Evolutionary conservation across 2,888 invertebrate species (phyloP).

Genomic region (Drepanosiphum platanoidis): DNA sequence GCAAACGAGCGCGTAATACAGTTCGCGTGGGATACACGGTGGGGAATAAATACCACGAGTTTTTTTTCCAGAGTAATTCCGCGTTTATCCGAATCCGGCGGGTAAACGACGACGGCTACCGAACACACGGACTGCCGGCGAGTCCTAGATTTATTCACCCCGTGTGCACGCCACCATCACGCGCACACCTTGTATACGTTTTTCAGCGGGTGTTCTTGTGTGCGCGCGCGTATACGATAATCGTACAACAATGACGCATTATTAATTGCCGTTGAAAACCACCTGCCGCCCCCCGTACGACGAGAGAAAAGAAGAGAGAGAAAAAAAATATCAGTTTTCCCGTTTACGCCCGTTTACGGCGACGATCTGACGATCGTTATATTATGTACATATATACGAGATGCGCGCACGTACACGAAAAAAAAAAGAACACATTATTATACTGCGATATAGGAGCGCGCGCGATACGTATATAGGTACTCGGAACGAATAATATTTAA

Average conservation of each 20-base stretch:
- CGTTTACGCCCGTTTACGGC: constrained; percentile 21
- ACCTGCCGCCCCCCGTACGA: neutral
- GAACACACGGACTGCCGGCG: neutral
- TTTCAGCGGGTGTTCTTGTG: neutral
- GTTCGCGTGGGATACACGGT: too few relatives aligned
- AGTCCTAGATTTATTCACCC: neutral
- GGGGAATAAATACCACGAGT: neutral
- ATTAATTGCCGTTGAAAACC: constrained; percentile 31
- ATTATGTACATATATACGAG: neutral
- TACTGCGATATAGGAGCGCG: too few relatives aligned
- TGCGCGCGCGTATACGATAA: neutral
- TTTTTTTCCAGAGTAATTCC: neutral
- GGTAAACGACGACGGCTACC: neutral
- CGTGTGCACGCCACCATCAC: neutral
- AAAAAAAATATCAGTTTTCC: neutral
- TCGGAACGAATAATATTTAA: neutral
- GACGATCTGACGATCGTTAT: neutral
- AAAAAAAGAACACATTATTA: neutral
- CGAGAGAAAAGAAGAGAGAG: too few relatives aligned
- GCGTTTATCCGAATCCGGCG: neutral
- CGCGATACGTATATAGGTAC: neutral
- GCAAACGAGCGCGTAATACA: neutral
- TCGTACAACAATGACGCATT: constrained; percentile 8
- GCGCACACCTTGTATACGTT: neutral
- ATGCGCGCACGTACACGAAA: neutral